These are phyloP conservation scores for Epistrophe grossulariae DNA, from an alignment of 2,888 invertebrate genomes.

Conservation along the genomic window DNA sequence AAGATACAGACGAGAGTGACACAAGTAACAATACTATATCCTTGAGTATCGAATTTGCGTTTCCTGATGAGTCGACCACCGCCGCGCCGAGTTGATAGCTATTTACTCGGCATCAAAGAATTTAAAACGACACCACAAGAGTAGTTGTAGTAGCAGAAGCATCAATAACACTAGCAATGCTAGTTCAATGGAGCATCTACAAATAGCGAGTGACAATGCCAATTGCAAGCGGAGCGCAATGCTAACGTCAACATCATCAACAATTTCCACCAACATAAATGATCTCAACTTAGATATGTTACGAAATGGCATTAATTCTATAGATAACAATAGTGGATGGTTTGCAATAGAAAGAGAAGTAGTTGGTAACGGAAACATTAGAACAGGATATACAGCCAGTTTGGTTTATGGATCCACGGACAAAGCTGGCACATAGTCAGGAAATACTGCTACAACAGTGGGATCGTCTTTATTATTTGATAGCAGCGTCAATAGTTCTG, in stretches of 20 bases:
- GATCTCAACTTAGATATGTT: conserved; percentile 69
- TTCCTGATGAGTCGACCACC: conserved; percentile 82
- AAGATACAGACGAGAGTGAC: conserved; percentile 81
- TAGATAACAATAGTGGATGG: conserved; percentile 51
- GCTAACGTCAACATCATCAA: conserved; percentile 56
- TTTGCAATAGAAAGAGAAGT: conserved; percentile 37
- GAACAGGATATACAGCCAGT: conserved; percentile 55
- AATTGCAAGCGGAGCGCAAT: conserved; percentile 51
- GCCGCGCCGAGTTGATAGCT: conserved; percentile 82
- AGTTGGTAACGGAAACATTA: conserved; percentile 1
- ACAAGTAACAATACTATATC: conserved; percentile 77
- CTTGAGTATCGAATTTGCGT: conserved; percentile 78
- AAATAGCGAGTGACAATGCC: conserved; percentile 49
- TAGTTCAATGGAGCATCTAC: conserved; percentile 38
- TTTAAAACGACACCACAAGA: conserved; percentile 80
- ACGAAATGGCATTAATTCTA: conserved; percentile 45
- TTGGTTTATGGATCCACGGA: conserved; percentile 64
- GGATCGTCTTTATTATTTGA: conserved; percentile 27
- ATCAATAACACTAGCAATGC: conserved; percentile 29
- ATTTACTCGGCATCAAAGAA: conserved; percentile 80
- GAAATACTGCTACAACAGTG: background rate
- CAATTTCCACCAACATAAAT: conserved; percentile 51
- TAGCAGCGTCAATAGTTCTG: conserved; percentile 18
- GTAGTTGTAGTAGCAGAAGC: conserved; percentile 39
- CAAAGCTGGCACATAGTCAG: conserved; percentile 50